phyloP scores from a whole-genome alignment of 2,113 vertebrate species.

The Glareola pratincola region DNA sequence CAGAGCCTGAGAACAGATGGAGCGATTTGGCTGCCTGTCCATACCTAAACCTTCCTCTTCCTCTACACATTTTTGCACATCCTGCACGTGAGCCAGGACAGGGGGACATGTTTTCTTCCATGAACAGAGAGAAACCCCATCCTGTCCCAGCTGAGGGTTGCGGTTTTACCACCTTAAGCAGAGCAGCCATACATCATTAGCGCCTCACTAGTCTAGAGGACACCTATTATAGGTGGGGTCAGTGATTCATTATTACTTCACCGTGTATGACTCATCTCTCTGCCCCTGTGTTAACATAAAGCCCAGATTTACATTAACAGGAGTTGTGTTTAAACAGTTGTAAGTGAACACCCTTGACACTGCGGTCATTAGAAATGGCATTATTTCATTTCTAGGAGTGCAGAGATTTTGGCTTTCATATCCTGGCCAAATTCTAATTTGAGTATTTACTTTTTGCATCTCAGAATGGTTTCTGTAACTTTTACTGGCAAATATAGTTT shows the following conservation, averaged over 20 bases:
- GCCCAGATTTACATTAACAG: neutral
- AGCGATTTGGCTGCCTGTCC: neutral
- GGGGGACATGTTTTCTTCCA: neutral
- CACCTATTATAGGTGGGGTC: neutral
- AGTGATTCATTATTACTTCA: neutral
- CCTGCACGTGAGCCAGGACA: neutral
- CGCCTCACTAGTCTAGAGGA: neutral
- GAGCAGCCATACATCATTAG: neutral
- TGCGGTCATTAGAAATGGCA: neutral
- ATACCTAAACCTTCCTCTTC: neutral
- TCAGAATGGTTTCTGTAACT: neutral
- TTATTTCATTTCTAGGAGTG: neutral
- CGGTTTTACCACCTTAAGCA: neutral
- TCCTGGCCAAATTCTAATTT: neutral
- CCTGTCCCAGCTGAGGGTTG: neutral
- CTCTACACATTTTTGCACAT: fast-evolving
- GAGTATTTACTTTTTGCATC: neutral
- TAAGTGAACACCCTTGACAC: neutral
- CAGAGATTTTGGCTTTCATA: neutral
- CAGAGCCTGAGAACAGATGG: no score
- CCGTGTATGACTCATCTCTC: neutral
- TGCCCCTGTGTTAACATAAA: neutral
- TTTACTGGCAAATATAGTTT: neutral
- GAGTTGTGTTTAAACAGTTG: neutral
- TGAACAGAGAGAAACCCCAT: neutral